phyloP scores from a whole-genome alignment of 2,888 invertebrate genomes.

The Drosophila emarginata region DNA sequence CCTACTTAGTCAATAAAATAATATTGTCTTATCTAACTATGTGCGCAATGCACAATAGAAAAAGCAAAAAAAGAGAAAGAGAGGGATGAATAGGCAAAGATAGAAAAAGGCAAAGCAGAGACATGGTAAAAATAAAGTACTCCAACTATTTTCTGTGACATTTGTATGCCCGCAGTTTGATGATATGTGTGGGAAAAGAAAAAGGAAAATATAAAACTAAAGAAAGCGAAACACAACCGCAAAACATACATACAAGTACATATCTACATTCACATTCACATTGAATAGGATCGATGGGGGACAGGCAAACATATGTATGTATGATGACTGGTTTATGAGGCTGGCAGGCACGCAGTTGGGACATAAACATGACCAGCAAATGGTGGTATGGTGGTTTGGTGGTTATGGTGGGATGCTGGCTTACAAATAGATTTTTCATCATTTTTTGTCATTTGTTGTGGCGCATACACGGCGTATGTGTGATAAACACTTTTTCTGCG shows the following conservation, averaged over 20 bases:
- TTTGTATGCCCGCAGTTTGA: constrained; percentile 61
- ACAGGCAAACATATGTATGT: constrained; percentile 54
- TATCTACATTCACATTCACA: constrained; percentile 30
- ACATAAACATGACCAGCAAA: constrained; percentile 43
- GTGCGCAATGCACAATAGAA: constrained; percentile 47
- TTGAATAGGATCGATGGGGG: constrained; percentile 37
- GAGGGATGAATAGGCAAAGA: neutral
- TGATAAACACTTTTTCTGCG: constrained; percentile 48
- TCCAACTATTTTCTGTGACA: constrained; percentile 50
- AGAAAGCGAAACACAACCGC: constrained; percentile 42
- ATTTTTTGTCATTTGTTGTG: constrained; percentile 47
- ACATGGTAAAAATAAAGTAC: constrained; percentile 25
- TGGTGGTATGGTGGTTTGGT: too few relatives aligned
- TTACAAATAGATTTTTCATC: constrained; percentile 72
- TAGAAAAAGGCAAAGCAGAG: constrained; percentile 17
- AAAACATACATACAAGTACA: constrained; percentile 10
- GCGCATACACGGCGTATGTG: constrained; percentile 54
- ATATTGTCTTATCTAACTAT: constrained; percentile 72
- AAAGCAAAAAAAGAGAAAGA: neutral
- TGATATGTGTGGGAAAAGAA: constrained; percentile 3
- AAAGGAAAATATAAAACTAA: constrained; percentile 53
- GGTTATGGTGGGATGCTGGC: constrained; percentile 19
- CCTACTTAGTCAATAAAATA: constrained; percentile 62
- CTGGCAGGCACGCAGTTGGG: neutral
- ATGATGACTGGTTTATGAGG: constrained; percentile 16